Percentiles rank a stretch among this genome's conserved stretches.
These are phyloP conservation scores for Protonemura montana DNA, from an alignment of 2,888 invertebrate species.

Conservation along the genomic window DNA sequence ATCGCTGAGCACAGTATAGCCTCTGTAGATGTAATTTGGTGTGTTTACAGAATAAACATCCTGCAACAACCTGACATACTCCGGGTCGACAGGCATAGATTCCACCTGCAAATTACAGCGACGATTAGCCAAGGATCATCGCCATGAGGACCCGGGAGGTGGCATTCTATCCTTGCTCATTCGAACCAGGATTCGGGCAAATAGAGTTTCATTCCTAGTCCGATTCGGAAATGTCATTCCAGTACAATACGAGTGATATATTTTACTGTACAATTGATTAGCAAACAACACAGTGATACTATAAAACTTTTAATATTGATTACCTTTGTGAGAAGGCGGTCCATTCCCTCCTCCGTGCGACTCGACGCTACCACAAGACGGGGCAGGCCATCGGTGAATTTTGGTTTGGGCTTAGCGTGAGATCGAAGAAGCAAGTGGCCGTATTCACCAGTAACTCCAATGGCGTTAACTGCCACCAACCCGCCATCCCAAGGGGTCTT, in stretches of 20 bases:
- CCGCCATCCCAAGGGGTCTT: slow-evolving; percentile 60
- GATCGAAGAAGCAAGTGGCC: slow-evolving; percentile 59
- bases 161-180: too few relatives aligned
- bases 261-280: neutral
- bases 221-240: neutral
- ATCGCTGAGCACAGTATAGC: slow-evolving; percentile 60
- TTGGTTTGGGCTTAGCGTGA: neutral
- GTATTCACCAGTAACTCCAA: slow-evolving; percentile 65
- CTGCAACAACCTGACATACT: slow-evolving; percentile 52
- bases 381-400: slow-evolving; percentile 50
- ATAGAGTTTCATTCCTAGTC: neutral
- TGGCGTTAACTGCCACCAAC: slow-evolving; percentile 63
- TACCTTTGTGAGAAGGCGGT: slow-evolving; percentile 53
- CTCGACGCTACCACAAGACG: slow-evolving; percentile 59
- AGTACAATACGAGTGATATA: neutral
- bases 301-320: too few relatives aligned
- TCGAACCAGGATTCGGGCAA: neutral
- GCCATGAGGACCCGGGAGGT: too few relatives aligned
- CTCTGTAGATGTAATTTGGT: slow-evolving; percentile 60
- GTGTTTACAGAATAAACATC: slow-evolving; percentile 53
- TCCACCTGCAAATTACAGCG: too few relatives aligned
- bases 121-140: neutral
- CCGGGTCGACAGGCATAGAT: slow-evolving; percentile 46
- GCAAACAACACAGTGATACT: too few relatives aligned
- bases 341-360: slow-evolving; percentile 60